A percentile compares a stretch with the other conserved stretches of the same genome.
These are phyloP conservation scores for Mustela lutreola DNA, from an alignment of 2,113 vertebrate species.

Conservation along the genomic window DNA sequence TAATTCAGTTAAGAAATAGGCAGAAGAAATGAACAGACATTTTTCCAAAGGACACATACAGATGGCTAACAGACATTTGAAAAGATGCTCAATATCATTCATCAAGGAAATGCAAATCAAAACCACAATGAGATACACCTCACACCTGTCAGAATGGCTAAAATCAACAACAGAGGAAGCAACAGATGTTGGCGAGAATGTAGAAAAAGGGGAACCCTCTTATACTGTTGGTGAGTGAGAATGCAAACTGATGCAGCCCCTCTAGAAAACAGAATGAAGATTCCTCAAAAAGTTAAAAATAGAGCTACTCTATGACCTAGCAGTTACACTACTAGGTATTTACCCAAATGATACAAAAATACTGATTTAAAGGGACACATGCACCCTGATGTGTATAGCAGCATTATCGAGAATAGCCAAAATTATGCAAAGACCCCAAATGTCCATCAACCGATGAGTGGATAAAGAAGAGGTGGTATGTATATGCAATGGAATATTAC, in stretches of 20 bases:
- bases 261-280: background rate
- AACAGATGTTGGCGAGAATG: background rate
- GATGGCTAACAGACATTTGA: background rate
- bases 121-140: background rate
- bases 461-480: background rate
- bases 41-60: background rate
- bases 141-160: background rate
- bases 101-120: background rate
- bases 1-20: background rate
- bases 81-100: background rate
- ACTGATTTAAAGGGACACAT: background rate
- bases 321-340: background rate
- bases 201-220: background rate
- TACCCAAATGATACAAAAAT: background rate
- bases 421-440: background rate
- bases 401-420: background rate
- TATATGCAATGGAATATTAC: background rate
- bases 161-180: background rate
- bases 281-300: background rate
- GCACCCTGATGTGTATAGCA: background rate
- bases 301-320: background rate
- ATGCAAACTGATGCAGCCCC: background rate
- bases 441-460: background rate
- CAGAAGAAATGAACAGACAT: background rate
- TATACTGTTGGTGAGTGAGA: background rate